A percentile compares a stretch with the other conserved stretches of the same genome.
phyloP scores from a whole-genome alignment of 2,888 invertebrate species.

The Agrochola litura region DNA sequence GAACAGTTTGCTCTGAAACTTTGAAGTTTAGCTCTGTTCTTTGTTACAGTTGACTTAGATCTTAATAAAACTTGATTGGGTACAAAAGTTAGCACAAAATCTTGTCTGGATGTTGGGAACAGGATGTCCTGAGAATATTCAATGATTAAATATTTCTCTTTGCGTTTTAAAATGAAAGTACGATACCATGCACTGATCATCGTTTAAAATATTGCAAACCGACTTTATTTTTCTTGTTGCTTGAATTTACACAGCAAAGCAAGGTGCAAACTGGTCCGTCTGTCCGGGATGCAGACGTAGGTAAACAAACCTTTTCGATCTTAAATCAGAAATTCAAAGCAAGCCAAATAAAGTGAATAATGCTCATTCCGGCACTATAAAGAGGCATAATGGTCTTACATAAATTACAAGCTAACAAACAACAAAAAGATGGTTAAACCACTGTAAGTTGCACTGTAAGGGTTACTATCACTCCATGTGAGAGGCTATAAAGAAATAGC shows the following conservation, averaged over 20 bases:
- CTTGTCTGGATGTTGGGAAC: slow-evolving; percentile 11
- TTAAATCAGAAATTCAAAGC: not conserved
- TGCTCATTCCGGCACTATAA: not conserved
- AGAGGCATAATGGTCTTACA: not conserved
- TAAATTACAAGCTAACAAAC: not conserved
- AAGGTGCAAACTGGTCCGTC: no score
- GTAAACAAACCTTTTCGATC: no score
- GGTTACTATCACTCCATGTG: not conserved
- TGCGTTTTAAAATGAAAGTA: slow-evolving; percentile 5
- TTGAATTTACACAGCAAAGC: not conserved
- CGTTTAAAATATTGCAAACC: not conserved
- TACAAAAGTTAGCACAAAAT: slow-evolving; percentile 22
- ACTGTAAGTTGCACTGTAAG: not conserved
- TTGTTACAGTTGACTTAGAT: slow-evolving; percentile 40
- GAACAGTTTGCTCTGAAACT: slow-evolving; percentile 31
- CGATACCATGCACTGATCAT: not conserved
- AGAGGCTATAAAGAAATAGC: slow-evolving; percentile 13
- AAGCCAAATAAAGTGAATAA: not conserved
- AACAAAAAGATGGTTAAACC: not conserved
- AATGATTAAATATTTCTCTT: not conserved
- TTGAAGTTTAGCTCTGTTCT: slow-evolving; percentile 44
- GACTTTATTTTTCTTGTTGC: not conserved
- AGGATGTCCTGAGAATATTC: slow-evolving; percentile 15
- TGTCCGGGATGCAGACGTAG: no score
- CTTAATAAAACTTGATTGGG: slow-evolving; percentile 40